A percentile compares a stretch with the other conserved stretches of the same genome.
Evolutionary conservation across 1,140 invertebrate genomes (phyloP).

Genomic region (Bombus pyrosoma): DNA sequence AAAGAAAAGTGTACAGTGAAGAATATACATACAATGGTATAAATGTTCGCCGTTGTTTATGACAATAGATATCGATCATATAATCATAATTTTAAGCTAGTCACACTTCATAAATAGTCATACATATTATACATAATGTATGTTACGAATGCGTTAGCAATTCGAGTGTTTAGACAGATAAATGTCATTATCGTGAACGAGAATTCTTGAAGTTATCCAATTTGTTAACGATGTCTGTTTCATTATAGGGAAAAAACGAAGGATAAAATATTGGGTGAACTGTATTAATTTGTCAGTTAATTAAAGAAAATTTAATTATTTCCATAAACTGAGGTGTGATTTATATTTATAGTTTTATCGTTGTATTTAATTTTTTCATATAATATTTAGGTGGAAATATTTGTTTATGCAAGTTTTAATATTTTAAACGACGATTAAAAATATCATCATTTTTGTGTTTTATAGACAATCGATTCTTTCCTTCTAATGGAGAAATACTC

Average conservation of each 20-base stretch:
- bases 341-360: background rate
- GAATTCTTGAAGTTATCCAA: background rate
- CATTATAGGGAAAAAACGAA: background rate
- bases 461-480: background rate
- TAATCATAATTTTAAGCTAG: slow-evolving; percentile 64
- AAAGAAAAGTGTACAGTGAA: background rate
- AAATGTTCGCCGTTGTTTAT: slow-evolving; percentile 23
- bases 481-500: background rate
- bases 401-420: background rate
- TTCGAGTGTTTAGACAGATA: slow-evolving; percentile 5
- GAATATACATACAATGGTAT: background rate
- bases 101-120: slow-evolving; percentile 60
- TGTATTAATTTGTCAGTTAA: background rate
- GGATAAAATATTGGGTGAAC: background rate
- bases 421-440: background rate
- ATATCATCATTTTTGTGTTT: too few species aligned
- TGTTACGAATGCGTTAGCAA: background rate
- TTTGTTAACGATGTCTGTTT: background rate
- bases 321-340: background rate
- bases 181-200: background rate
- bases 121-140: background rate
- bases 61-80: slow-evolving; percentile 41
- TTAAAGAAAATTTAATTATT: background rate
- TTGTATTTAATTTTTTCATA: background rate
- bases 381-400: background rate